These are phyloP conservation scores for Callinectes sapidus DNA, from an alignment of 2,888 invertebrate species.

Conservation along the genomic window DNA sequence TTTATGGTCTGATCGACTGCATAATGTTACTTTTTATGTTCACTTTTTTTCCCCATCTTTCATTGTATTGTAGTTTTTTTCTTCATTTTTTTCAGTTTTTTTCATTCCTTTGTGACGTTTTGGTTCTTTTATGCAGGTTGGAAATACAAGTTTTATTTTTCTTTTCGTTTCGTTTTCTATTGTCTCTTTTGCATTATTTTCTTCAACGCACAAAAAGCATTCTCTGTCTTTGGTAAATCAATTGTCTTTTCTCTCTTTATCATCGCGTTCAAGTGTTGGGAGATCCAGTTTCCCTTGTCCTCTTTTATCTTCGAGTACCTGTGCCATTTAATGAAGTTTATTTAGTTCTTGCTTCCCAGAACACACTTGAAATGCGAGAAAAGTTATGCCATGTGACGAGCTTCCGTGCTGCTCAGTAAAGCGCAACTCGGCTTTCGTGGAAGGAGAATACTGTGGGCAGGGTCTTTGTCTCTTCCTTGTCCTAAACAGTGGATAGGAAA, in stretches of 20 bases:
- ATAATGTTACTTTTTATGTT: not conserved
- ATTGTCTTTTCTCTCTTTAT: not conserved
- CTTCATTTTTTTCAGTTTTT: not conserved
- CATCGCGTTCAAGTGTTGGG: not conserved
- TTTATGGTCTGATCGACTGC: not conserved
- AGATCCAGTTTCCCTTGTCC: not conserved
- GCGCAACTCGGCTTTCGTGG: not conserved
- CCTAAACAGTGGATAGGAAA: not conserved
- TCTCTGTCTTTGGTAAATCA: not conserved
- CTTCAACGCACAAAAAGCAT: no score
- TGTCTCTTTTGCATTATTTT: not conserved
- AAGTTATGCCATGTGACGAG: not conserved
- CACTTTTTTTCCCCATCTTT: not conserved
- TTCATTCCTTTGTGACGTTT: not conserved
- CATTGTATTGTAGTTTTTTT: not conserved
- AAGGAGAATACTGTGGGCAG: not conserved
- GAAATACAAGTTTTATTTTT: not conserved
- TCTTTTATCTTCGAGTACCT: not conserved
- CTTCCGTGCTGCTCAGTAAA: not conserved
- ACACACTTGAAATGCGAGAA: not conserved
- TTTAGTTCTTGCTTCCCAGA: not conserved
- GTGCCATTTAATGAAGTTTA: not conserved
- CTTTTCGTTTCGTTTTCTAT: not conserved
- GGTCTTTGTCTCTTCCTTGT: not conserved
- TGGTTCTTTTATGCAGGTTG: not conserved